Evolutionary conservation across 2,797 vertebrate genomes (phyloP).

Genomic region (Lindbergichthys nudifrons): DNA sequence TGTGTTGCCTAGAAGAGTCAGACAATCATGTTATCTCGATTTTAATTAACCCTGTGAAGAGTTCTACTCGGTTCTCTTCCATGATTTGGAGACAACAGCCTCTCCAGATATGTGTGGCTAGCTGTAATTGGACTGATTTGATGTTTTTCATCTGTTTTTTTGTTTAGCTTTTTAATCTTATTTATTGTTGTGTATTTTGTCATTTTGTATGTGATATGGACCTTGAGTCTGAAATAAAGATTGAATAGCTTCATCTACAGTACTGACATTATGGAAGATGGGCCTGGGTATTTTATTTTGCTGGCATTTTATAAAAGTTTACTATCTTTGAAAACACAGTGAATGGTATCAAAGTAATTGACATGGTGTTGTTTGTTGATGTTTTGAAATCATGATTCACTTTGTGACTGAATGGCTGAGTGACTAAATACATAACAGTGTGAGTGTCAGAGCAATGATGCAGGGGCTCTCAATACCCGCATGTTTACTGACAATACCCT

Average conservation of each 20-base stretch:
- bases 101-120: too few relatives aligned
- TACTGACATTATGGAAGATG: neutral
- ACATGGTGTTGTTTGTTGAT: conserved; percentile 17
- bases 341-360: conserved; percentile 19
- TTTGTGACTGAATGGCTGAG: conserved; percentile 34
- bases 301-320: conserved; percentile 10
- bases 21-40: too few relatives aligned
- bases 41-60: too few relatives aligned
- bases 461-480: conserved; percentile 51
- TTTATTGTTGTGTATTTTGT: too few relatives aligned
- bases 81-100: too few relatives aligned
- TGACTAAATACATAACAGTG: conserved; percentile 51
- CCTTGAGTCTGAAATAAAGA: too few relatives aligned
- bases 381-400: conserved; percentile 35
- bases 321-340: neutral
- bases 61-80: too few relatives aligned
- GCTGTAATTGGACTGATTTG: too few relatives aligned
- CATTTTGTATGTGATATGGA: too few relatives aligned
- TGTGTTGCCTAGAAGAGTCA: too few relatives aligned
- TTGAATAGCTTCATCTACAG: neutral
- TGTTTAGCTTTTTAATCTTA: too few relatives aligned
- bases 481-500: conserved; percentile 70
- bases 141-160: too few relatives aligned
- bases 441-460: conserved; percentile 58
- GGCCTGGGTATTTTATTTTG: neutral